Evolutionary conservation across 2,113 vertebrate species (phyloP), one percentile per base, ranked within the genome.

Genomic region (Ascaphus truei): DNA sequence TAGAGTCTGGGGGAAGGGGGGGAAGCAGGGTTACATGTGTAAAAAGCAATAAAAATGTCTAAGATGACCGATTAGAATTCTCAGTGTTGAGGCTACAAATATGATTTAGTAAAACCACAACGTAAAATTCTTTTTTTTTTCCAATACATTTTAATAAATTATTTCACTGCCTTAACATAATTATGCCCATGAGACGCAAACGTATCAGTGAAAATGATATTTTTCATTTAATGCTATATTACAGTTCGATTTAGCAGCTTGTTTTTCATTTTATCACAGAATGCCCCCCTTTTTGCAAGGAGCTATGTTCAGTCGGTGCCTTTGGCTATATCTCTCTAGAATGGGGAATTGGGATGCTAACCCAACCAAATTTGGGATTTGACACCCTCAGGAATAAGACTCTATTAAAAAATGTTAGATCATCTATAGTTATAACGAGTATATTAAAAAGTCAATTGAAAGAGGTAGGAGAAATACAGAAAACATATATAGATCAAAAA

Each of bases 191-290:
- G 57, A 69, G 67, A 61, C 16, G 56, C 26, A 60, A 60, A 52
- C 67, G 25, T 51, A 69, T 69, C 67, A 25, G 45, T n/a, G 47
- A 10, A 69, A 69, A 61, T 61, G 29, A 51, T 69, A 61, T 69
- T 60, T 61, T 69, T 69, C 67, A 69, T 69, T 61, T 52, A 59
- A 69, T 69, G 47, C 34, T 51, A 8, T 69, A 61, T 69, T 69
- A 61, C 56, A 36, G 67, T 61, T 69, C 56, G n/a, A 69, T 69
- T 60, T 51, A 41, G 12, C 31, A n/a, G 43, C 29, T 51, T 68
- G 22, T 39, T 23, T 37, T 59, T 51, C 36, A 41, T 31, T 39
- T 61, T 61, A 61, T 52, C 52, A 41, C 11, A 22, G 25, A n/a
- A 20, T 11, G 13, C 67, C 52, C 31, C 25, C 1, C 13, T 23